Evolutionary conservation across 2,888 invertebrate genomes (phyloP), one percentile per base, ranked within the genome.

Genomic region (Barypeithes pellucidus): DNA sequence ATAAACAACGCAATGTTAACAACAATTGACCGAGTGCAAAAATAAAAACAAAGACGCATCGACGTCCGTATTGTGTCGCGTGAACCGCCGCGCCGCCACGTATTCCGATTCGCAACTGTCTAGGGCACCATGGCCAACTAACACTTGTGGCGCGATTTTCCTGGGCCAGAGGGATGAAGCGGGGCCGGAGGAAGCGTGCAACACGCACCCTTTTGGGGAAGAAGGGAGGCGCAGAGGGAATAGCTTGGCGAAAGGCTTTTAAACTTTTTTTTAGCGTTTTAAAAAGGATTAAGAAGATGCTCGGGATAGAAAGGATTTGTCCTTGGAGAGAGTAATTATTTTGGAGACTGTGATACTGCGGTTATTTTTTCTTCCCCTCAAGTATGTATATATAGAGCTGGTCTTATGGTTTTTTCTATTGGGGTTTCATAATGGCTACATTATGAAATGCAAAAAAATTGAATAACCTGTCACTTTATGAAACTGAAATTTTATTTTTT

Each of bases 61-160:
- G 45, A 60, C 59, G 71, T 50, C 59, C 36, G 47, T 62, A 22
- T 57, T 59, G 36, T 50, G 66, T 72, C 62, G 59, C 73, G 73
- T 52, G 63, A 63, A 62, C 67, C 57, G 68, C 63, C 72, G 67
- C 62, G 72, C 45, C 68, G 73, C 63, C 72, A 57, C 66, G 65
- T 67, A 57, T 36, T 45, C 60, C 72, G 72, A 61, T 71, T 74
- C 80, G 80, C 81, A 79, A 80, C 81, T 81, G 80, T 78, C 79
- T 78, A 76, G 67, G 74, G 69, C 74, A 77, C 80, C 80, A 80
- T 79, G 81, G 79, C 79, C 78, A 77, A 78, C 81, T 79, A 77
- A 81, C 81, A 81, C 81, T 81, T 81, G 81, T 81, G 79, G 81
- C 79, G 79, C 79, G 77, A 65, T 72, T 72, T 74, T 74, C 71